These are phyloP conservation scores for Micrastur ruficollis DNA, from an alignment of 2,797 vertebrate species.

Conservation along the genomic window DNA sequence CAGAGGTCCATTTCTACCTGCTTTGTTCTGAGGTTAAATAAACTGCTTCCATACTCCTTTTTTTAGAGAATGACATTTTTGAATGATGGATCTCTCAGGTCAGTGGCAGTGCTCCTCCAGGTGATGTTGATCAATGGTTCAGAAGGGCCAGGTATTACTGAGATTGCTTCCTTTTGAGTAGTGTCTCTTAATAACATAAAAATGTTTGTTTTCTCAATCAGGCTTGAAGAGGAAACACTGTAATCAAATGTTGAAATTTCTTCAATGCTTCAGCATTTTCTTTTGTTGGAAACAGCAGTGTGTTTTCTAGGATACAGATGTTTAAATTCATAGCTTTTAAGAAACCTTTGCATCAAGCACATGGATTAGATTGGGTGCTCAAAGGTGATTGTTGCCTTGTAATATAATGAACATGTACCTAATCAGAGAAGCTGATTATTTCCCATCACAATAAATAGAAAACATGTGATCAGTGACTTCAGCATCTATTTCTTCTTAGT, in stretches of 20 bases:
- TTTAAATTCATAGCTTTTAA: background rate
- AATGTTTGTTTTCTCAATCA: constrained; percentile 6
- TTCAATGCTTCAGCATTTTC: background rate
- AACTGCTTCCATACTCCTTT: background rate
- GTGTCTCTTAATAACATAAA: background rate
- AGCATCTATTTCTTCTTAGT: background rate
- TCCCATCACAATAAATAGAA: constrained; percentile 24
- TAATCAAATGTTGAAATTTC: constrained; percentile 38
- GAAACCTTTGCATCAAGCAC: background rate
- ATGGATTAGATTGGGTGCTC: background rate
- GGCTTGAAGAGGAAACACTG: constrained; percentile 7
- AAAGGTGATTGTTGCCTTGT: background rate
- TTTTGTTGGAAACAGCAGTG: background rate
- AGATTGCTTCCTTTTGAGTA: background rate
- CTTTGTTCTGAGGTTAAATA: background rate
- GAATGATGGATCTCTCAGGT: background rate
- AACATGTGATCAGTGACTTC: constrained; percentile 28
- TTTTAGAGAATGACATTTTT: background rate
- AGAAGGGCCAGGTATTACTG: background rate
- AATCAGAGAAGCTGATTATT: constrained; percentile 42
- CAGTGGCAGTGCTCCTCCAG: background rate
- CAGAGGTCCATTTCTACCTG: background rate
- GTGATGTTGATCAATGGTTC: background rate
- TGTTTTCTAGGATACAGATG: background rate
- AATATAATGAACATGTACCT: constrained; percentile 7